phyloP scores from a whole-genome alignment of 2,888 invertebrate species.

The Mystacides longicornis region DNA sequence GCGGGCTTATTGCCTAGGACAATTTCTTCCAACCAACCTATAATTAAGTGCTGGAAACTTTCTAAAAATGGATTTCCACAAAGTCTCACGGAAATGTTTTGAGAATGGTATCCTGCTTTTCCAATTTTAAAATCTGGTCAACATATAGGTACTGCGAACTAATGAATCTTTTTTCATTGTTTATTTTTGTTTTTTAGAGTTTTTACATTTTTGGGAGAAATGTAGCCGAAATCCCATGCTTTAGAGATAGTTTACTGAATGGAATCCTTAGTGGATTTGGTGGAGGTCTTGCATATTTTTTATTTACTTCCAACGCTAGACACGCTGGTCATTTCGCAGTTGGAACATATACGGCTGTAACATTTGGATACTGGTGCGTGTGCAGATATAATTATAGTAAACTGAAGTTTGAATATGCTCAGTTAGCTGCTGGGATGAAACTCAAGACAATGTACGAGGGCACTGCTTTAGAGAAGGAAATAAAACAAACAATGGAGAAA shows the following conservation, averaged over 20 bases:
- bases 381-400: slow-evolving; percentile 65
- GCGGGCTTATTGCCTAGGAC: too few relatives aligned
- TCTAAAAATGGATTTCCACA: too few relatives aligned
- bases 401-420: slow-evolving; percentile 56
- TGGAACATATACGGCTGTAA: slow-evolving; percentile 56
- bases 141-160: too few relatives aligned
- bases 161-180: not conserved
- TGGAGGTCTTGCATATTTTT: slow-evolving; percentile 59
- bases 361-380: slow-evolving; percentile 60
- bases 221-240: slow-evolving; percentile 70
- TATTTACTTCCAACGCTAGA: slow-evolving; percentile 63
- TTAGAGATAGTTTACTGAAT: slow-evolving; percentile 67
- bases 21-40: too few relatives aligned
- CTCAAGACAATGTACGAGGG: slow-evolving; percentile 57
- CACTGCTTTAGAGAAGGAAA: slow-evolving; percentile 33
- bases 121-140: too few relatives aligned
- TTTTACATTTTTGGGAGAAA: slow-evolving; percentile 63
- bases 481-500: slow-evolving; percentile 28
- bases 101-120: too few relatives aligned
- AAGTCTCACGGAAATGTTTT: too few relatives aligned
- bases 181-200: slow-evolving; percentile 38
- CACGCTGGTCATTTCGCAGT: slow-evolving; percentile 59
- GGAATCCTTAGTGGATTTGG: slow-evolving; percentile 65
- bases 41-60: too few relatives aligned
- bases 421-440: slow-evolving; percentile 55